Percentiles rank a stretch among this genome's conserved stretches.
Evolutionary conservation across 2,113 vertebrate species (phyloP).

Genomic region (Danio rerio): GRCz12tu NC_133197.1:18694001-18694500

Average conservation of each 20-base stretch:
- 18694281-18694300: slow-evolving; percentile 18
- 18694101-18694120: background rate
- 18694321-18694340: slow-evolving; percentile 40
- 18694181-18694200: slow-evolving; percentile 31
- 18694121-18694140: background rate
- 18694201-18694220: background rate
- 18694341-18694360: slow-evolving; percentile 17
- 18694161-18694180: slow-evolving; percentile 4
- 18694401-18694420: background rate
- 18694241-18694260: slow-evolving; percentile 22
- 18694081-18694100: background rate
- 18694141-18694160: background rate
- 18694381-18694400: background rate
- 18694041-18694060: background rate
- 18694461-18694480: background rate
- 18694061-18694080: background rate
- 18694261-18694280: slow-evolving; percentile 7
- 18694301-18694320: background rate
- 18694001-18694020: background rate
- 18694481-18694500: background rate
- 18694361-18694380: slow-evolving; percentile 11
- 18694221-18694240: background rate
- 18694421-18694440: background rate
- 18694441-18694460: background rate
- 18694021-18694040: background rate